A percentile compares a stretch with the other conserved stretches of the same genome.
These are phyloP conservation scores for Echinometra lucunter DNA, from an alignment of 53 echinoderm and acorn worm species.

Conservation along the genomic window DNA sequence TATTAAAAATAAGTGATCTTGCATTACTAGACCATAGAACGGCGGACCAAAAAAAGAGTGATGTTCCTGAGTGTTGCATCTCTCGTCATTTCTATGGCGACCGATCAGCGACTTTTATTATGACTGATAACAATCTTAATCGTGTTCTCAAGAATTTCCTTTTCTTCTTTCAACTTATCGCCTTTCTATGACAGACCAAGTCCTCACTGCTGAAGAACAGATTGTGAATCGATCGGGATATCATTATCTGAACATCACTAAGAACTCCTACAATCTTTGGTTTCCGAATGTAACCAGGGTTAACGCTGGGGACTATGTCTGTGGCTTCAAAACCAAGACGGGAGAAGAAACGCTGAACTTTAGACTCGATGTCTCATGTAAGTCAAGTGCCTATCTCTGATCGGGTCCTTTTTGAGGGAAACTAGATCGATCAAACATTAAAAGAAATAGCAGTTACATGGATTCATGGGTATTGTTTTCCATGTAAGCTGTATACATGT, in stretches of 20 bases:
- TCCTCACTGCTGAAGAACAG: background rate
- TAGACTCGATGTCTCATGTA: constrained; percentile 34
- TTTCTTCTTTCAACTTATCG: too few relatives aligned
- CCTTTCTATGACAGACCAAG: background rate
- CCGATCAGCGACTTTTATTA: background rate
- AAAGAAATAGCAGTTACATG: background rate
- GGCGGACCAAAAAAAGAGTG: background rate
- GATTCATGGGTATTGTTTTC: background rate
- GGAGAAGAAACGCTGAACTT: background rate
- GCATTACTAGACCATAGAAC: background rate
- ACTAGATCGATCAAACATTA: background rate
- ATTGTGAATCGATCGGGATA: background rate
- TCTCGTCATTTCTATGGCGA: background rate
- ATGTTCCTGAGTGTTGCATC: background rate
- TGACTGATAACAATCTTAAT: background rate
- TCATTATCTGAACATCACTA: constrained; percentile 12
- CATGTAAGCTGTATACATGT: background rate
- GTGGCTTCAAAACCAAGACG: background rate
- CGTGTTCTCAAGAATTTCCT: background rate
- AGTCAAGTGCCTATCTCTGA: background rate
- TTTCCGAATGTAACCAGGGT: background rate
- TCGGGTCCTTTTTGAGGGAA: background rate
- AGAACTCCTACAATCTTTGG: background rate
- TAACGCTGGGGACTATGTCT: constrained; percentile 6
- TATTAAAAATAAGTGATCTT: background rate